phyloP scores from a whole-genome alignment of 2,888 invertebrate genomes.

The Malacosoma neustria region DNA sequence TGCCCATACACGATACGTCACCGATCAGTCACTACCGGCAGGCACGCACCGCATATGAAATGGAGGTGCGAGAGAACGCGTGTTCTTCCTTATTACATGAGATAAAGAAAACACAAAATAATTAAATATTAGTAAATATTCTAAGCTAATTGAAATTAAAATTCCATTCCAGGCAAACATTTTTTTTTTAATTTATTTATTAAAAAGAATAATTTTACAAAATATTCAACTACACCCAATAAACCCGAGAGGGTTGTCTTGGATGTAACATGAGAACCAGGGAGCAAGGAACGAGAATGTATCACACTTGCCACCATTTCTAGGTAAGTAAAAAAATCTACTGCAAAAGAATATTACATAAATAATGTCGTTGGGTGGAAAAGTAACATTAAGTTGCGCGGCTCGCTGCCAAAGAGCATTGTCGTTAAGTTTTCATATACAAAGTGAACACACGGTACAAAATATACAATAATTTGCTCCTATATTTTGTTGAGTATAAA shows the following conservation, averaged over 20 bases:
- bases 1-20: neutral
- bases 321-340: neutral
- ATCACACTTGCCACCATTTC: neutral
- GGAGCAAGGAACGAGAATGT: neutral
- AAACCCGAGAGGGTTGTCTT: too few species aligned
- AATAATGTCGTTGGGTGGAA: neutral
- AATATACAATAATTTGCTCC: neutral
- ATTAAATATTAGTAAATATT: too few species aligned
- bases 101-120: too few species aligned
- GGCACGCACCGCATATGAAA: too few species aligned
- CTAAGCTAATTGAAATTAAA: too few species aligned
- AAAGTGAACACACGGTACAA: neutral
- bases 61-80: too few species aligned
- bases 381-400: neutral
- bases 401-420: neutral
- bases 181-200: too few species aligned
- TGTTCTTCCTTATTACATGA: too few species aligned
- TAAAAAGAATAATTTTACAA: too few species aligned
- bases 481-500: neutral
- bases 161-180: too few species aligned
- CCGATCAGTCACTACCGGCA: neutral
- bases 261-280: neutral
- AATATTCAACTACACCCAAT: too few species aligned
- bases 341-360: neutral
- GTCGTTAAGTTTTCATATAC: neutral